Evolutionary conservation across 2,113 vertebrate species (phyloP).

Genomic region (Etheostoma spectabile): DNA sequence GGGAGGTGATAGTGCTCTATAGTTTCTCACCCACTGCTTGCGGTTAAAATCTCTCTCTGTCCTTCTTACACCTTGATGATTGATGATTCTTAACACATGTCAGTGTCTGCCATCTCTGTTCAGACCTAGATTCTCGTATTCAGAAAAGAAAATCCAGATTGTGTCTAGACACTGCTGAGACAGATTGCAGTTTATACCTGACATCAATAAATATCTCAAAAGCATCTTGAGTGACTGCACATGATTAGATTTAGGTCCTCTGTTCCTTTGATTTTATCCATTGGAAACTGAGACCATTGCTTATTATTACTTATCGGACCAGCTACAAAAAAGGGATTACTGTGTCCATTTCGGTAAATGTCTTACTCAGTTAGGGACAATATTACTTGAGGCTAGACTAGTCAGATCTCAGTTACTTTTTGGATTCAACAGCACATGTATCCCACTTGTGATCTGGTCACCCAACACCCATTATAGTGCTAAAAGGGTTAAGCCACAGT

Average conservation of each 20-base stretch:
- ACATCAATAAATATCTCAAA: conserved; percentile 4
- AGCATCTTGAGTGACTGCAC: background rate
- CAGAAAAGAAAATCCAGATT: background rate
- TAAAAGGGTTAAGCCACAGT: conserved; percentile 27
- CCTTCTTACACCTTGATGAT: conserved; percentile 28
- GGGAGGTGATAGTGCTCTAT: conserved; percentile 39
- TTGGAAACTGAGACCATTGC: background rate
- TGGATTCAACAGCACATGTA: conserved; percentile 18
- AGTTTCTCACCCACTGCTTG: conserved; percentile 46
- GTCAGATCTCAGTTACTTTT: background rate
- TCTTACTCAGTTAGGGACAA: background rate
- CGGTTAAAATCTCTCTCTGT: conserved; percentile 37
- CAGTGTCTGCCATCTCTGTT: conserved; percentile 21
- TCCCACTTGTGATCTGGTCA: conserved; percentile 31
- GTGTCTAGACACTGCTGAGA: conserved; percentile 7
- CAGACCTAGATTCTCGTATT: background rate
- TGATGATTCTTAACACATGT: conserved; percentile 46
- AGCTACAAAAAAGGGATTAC: background rate
- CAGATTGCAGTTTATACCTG: background rate
- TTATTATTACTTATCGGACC: background rate
- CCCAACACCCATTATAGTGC: conserved; percentile 22
- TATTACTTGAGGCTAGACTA: background rate
- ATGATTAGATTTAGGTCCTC: conserved; percentile 17
- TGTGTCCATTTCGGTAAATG: background rate
- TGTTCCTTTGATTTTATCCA: conserved; percentile 12